Conservation (phyloP, 35 echinoderm and acorn worm species). For the Amphiura filiformis region DNA sequence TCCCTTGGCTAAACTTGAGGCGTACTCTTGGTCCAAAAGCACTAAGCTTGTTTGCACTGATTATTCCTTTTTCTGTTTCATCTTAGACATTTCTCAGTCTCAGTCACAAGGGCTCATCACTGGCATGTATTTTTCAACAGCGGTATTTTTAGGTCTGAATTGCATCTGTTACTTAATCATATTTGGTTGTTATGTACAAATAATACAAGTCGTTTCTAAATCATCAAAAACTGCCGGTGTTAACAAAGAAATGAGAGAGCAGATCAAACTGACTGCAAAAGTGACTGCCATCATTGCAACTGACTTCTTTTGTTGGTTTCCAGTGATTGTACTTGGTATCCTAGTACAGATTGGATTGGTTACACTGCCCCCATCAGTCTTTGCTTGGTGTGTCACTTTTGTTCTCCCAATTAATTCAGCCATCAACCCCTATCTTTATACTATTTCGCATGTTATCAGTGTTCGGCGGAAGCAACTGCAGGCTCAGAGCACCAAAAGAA, state of each 20-base stretch:
- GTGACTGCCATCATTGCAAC: conserved; percentile 35
- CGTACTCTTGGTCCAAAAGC: neutral
- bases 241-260: neutral
- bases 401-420: conserved; percentile 63
- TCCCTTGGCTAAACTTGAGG: neutral
- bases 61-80: conserved; percentile 3
- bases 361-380: conserved; percentile 1
- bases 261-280: conserved; percentile 13
- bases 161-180: conserved; percentile 26
- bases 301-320: conserved; percentile 56
- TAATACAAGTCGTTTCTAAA: neutral
- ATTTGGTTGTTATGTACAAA: conserved; percentile 6
- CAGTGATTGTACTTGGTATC: conserved; percentile 43
- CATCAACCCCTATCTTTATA: conserved; percentile 58
- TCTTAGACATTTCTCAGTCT: neutral
- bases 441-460: neutral
- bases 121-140: conserved; percentile 2
- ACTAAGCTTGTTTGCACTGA: neutral
- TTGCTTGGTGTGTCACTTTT: conserved; percentile 51
- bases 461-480: too few species aligned
- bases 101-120: neutral
- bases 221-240: neutral
- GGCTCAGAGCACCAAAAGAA: too few species aligned
- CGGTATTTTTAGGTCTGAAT: neutral
- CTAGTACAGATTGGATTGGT: neutral